Evolutionary conservation across 2,888 invertebrate genomes (phyloP).

Genomic region (Agrotis segetum): DNA sequence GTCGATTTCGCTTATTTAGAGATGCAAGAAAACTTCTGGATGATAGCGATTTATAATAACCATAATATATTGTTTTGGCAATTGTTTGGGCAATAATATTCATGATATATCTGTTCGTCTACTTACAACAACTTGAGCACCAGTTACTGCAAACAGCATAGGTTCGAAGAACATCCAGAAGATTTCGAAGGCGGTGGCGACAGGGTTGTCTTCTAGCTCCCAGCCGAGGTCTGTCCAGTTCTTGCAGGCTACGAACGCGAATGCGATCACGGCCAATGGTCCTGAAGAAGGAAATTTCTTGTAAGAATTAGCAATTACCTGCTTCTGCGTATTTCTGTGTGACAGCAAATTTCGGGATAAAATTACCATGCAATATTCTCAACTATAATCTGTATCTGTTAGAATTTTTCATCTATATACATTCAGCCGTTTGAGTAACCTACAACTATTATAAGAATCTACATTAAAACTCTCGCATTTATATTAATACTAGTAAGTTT

Average conservation of each 20-base stretch:
- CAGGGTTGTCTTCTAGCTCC: conserved; percentile 97
- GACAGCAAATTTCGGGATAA: too few species aligned
- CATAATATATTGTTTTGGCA: not conserved
- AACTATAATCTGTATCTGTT: too few species aligned
- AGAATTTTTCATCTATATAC: too few species aligned
- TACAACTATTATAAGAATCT: too few species aligned
- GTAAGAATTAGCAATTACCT: not conserved
- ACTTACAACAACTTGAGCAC: conserved; percentile 95
- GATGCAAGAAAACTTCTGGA: too few species aligned
- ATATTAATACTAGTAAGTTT: not conserved
- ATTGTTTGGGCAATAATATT: too few species aligned
- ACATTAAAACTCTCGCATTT: too few species aligned
- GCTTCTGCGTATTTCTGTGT: too few species aligned
- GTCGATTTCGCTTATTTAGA: too few species aligned
- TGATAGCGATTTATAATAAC: not conserved
- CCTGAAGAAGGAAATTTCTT: conserved; percentile 87
- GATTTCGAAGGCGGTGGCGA: conserved; percentile 96
- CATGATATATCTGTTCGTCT: not conserved
- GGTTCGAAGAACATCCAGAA: conserved; percentile 99
- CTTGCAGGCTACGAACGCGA: conserved; percentile 95
- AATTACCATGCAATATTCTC: too few species aligned
- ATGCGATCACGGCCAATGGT: conserved; percentile 95
- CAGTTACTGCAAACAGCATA: conserved; percentile 97
- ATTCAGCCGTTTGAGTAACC: too few species aligned
- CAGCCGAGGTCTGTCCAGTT: conserved; percentile 96